Base-by-base conservation (phyloP, 2,113 vertebrate genomes). In the Saimiri boliviensis region DNA sequence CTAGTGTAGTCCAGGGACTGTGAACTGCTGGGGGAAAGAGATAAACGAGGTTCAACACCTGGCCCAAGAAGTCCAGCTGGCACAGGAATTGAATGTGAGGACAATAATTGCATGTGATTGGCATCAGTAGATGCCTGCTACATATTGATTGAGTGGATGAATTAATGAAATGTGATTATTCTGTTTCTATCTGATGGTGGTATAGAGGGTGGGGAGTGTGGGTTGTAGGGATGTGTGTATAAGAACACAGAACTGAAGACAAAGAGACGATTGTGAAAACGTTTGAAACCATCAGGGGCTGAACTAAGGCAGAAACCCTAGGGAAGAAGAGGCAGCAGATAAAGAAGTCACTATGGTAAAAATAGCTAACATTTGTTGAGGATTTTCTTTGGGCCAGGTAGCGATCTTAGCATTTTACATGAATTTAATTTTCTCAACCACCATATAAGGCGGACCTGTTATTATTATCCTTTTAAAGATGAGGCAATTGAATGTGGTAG, bases 311-410 rank as follows among this genome's bases (percentile, higher is more conserved):
- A 68, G 85, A 89, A 79, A 54, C 8, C 42, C 35, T 7, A 35
- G 58, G 12, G 19, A 40, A 95, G 32, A 68, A 21, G 16, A 37
- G 16, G 32, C 27, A 21, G 10, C 20, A 13, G 40, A 16, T 32
- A 54, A 93, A 73, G 40, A 77, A 66, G 47, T 68, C 45, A 20
- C 12, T 0, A 1, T 16, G 6, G 17, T 54, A 27, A 87, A 70
- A 76, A n/a, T 16, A 77, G 27, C 54, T 82, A 23, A 73, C 40
- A 58, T 74, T 52, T 84, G 25, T 25, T 82, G 77, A 93, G 19
- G n/a, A 40, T 80, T 87, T 97, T 68, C 80, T 91, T 93, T 63
- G 42, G 77, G n/a, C 21, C 19, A 63, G 35, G 32, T 23, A 94
- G 30, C 2, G 0, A 10, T 93, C 79, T 96, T 74, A 68, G 13